A percentile compares a stretch with the other conserved stretches of the same genome.
Conservation (phyloP, 2,797 vertebrate genomes). For the Pangasius larnaudii region DNA sequence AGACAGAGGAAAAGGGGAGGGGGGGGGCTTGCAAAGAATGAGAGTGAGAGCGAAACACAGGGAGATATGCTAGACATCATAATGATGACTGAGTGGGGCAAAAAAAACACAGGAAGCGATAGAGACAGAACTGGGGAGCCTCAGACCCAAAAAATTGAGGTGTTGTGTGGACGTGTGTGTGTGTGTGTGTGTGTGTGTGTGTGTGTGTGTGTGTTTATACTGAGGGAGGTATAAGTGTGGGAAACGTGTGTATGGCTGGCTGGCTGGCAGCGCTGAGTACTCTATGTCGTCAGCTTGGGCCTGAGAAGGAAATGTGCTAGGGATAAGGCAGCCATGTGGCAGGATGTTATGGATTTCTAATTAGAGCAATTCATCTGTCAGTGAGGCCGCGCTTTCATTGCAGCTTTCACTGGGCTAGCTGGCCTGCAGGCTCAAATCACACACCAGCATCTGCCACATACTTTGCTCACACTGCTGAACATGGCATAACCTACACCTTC, state of each 20-base stretch:
- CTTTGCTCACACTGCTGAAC: slow-evolving; percentile 33
- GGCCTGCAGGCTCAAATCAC: slow-evolving; percentile 14
- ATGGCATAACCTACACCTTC: slow-evolving; percentile 20
- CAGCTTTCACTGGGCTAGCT: slow-evolving; percentile 72
- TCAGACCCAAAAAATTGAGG: slow-evolving; percentile 72
- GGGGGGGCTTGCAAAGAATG: slow-evolving; percentile 34
- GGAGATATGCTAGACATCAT: slow-evolving; percentile 56
- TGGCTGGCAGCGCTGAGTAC: slow-evolving; percentile 81
- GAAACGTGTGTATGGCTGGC: slow-evolving; percentile 58
- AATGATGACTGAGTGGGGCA: slow-evolving; percentile 69
- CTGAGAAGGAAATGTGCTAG: slow-evolving; percentile 97
- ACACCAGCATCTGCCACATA: slow-evolving; percentile 24
- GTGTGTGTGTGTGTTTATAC: slow-evolving; percentile 9
- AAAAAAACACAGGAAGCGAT: slow-evolving; percentile 78
- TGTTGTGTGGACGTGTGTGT: slow-evolving; percentile 41
- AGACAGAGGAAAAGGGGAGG: slow-evolving; percentile 14
- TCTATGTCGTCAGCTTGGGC: slow-evolving; percentile 96
- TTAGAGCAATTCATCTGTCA: slow-evolving; percentile 99
- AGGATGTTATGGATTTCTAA: slow-evolving; percentile 99
- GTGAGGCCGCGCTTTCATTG: slow-evolving; percentile 94
- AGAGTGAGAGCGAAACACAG: slow-evolving; percentile 16
- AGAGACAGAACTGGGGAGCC: slow-evolving; percentile 74
- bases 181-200: slow-evolving; percentile 25
- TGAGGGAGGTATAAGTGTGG: slow-evolving; percentile 26
- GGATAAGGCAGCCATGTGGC: slow-evolving; percentile 99